A percentile compares a stretch with the other conserved stretches of the same genome.
These are phyloP conservation scores for Drosophila hawaiiensis DNA, from an alignment of 2,888 invertebrate species.

Conservation along the genomic window DNA sequence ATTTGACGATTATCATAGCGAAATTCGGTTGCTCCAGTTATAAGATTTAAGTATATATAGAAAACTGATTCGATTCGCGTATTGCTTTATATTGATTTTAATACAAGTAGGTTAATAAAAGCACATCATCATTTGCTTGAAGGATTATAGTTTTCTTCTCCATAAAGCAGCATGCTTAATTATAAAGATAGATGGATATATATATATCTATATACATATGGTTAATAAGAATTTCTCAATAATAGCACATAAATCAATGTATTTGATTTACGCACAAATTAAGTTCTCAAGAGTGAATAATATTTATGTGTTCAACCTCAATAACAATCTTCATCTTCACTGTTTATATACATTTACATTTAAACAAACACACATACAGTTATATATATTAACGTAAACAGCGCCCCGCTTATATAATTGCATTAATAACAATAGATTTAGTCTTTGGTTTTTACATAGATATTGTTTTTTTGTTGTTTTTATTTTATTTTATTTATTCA, in stretches of 20 bases:
- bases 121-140: background rate
- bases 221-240: background rate
- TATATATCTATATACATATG: background rate
- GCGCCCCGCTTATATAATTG: conserved; percentile 17
- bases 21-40: background rate
- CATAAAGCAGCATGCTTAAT: background rate
- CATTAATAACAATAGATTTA: conserved; percentile 29
- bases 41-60: background rate
- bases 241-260: background rate
- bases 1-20: conserved; percentile 7
- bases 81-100: conserved; percentile 25
- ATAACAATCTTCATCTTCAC: background rate
- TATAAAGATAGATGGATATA: background rate
- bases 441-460: conserved; percentile 14
- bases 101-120: conserved; percentile 14
- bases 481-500: background rate
- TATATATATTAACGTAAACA: background rate
- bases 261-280: background rate
- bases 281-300: background rate
- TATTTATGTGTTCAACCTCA: background rate
- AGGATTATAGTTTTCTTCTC: background rate
- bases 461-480: background rate
- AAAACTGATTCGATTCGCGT: conserved; percentile 8
- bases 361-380: background rate
- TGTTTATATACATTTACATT: background rate